Evolutionary conservation across 2,888 invertebrate genomes (phyloP).

Genomic region (Patella ulyssiponensis): DNA sequence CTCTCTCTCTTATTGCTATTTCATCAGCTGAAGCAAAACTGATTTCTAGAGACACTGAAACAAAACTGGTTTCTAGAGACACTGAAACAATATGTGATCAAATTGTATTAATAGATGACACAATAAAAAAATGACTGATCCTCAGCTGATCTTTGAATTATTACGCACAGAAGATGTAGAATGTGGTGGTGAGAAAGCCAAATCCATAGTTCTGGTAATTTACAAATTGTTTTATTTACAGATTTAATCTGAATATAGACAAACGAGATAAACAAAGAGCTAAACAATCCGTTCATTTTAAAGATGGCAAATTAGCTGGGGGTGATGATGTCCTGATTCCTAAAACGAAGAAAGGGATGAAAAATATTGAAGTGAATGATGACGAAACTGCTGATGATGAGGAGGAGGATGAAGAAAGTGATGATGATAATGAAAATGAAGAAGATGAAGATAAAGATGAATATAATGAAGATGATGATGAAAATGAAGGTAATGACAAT

Average conservation of each 20-base stretch:
- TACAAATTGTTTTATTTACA: slow-evolving; percentile 23
- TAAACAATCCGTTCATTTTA: slow-evolving; percentile 39
- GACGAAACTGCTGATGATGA: slow-evolving; percentile 25
- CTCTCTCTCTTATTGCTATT: no score
- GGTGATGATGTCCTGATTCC: slow-evolving; percentile 70
- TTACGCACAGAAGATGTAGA: no score
- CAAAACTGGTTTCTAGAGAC: neutral
- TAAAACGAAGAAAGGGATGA: slow-evolving; percentile 64
- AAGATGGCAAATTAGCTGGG: slow-evolving; percentile 34
- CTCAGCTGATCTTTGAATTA: no score
- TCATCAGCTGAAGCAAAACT: neutral
- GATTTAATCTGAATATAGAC: slow-evolving; percentile 47
- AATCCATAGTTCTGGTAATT: no score
- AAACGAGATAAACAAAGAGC: slow-evolving; percentile 30
- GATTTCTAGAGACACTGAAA: neutral
- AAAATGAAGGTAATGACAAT: slow-evolving; percentile 49
- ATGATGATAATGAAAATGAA: slow-evolving; percentile 27
- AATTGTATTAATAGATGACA: no score
- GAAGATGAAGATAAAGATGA: slow-evolving; percentile 25
- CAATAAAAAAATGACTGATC: no score
- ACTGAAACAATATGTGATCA: no score
- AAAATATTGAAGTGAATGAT: slow-evolving; percentile 31
- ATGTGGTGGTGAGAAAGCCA: no score
- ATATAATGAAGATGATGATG: slow-evolving; percentile 35
- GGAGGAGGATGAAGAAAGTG: neutral